Base-by-base conservation (phyloP, 2,113 vertebrate genomes). In the Orcinus orca region DNA sequence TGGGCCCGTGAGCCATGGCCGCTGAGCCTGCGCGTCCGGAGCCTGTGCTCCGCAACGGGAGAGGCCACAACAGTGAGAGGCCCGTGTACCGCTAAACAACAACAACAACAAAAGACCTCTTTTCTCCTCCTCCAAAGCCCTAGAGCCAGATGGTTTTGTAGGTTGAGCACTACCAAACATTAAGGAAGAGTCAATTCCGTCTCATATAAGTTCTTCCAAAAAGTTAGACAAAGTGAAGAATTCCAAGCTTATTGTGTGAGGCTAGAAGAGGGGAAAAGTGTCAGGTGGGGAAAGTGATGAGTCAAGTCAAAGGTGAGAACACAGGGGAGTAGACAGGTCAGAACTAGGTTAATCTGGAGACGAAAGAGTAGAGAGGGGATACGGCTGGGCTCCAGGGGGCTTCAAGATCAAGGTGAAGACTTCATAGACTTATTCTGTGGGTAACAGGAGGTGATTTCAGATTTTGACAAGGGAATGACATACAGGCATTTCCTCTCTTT, bases 361-460 rank as follows among this genome's bases (percentile, higher is more conserved):
- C 25, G 21, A 6, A 53, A 15, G 20, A 11, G n/a, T 3, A 84
- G 70, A 33, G 13, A 8, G n/a, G 47, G 70, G n/a, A 38, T 20
- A n/a, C 10, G 70, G n/a, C 60, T 67, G 44, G 70, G 50, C 36
- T 20, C 60, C 58, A 26, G 44, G 1, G 31, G 23, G 7, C 31
- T 21, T 65, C 62, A 38, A 13, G 44, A 14, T 38, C 70, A 55
- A 65, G 44, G 20, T 21, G 36, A 86, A 68, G 62, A 29, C 55
- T 20, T 53, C 8, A 21, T 1, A 44, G 71, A 53, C 23, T n/a
- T 9, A 26, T 25, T 2, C 26, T 3, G n/a, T 44, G 71, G 60
- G 31, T n/a, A 13, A 21, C 0, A 0, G 62, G 47, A 29, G 25
- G n/a, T 29, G 60, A 44, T n/a, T 0, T 33, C 8, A 20, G n/a